Evolutionary conservation across 1,140 invertebrate genomes (phyloP), one percentile per base, ranked within the genome.

Genomic region (Ostrea edulis): DNA sequence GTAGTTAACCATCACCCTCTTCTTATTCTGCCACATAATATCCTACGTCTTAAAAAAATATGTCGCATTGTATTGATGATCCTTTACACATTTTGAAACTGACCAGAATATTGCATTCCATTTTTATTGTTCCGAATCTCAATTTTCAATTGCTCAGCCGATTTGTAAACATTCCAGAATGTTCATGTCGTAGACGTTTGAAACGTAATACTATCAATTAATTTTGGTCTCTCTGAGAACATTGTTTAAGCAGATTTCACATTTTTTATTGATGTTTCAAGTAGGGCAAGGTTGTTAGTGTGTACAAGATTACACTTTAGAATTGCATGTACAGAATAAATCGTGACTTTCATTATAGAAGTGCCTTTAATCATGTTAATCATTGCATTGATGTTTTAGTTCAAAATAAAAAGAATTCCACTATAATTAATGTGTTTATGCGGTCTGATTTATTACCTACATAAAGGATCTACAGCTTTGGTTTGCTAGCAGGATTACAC

Each of bases 341-440:
- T 14, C 25, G 22, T 77, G 25, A 12, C 22, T 77, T 25, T 77
- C 58, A 1, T 35, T 35, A 77, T 62, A 62, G 29, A 77, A 77
- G 68, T 77, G 68, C 68, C 68, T 77, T 71, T 77, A 77, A 77
- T 77, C 29, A 77, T 29, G 68, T 77, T 77, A 14, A 58, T 58
- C 20, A n/a, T 20, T 62, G 55, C 20, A 58, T 20, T 62, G 17
- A 62, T 62, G 55, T 62, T 77, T 77, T 77, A 44, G 68, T 77
- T 77, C 29, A 35, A 77, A 77, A 77, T 77, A 77, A 77, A 77
- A 25, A 77, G 22, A 29, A 29, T 71, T 71, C 22, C n/a, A 71
- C 12, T 20, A 58, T 20, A 58, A 20, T 58, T 58, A 5, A 2
- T 44, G 35, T 44, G 1, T 44, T 44, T 44, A 44, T 44, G 35